phyloP scores from a whole-genome alignment of 2,113 vertebrate genomes.

The Sinosuthora webbiana region DNA sequence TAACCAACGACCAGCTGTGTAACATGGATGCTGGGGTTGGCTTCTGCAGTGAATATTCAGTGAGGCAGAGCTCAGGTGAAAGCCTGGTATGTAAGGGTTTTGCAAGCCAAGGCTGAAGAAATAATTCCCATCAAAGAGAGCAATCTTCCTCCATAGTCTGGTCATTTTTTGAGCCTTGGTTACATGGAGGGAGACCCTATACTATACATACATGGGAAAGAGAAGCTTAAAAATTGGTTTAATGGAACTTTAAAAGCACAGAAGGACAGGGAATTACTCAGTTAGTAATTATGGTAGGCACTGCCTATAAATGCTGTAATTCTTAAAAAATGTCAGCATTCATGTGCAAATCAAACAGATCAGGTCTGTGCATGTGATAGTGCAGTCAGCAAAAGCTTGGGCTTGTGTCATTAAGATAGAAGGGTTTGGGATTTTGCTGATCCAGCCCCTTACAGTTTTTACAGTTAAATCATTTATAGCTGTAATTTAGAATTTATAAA shows the following conservation, averaged over 20 bases:
- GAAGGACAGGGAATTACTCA: not conserved
- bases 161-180: not conserved
- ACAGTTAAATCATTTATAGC: not conserved
- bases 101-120: not conserved
- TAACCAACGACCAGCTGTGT: not conserved
- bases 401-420: not conserved
- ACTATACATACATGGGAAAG: not conserved
- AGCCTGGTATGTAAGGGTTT: not conserved
- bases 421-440: slow-evolving; percentile 18
- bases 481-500: slow-evolving; percentile 2
- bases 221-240: not conserved
- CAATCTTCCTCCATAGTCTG: not conserved
- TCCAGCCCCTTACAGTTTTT: not conserved
- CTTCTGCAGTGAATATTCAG: not conserved
- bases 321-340: slow-evolving; percentile 25
- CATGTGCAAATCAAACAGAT: not conserved
- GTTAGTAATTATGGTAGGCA: not conserved
- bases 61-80: not conserved
- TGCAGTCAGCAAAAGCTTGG: not conserved
- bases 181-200: not conserved
- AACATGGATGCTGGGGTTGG: rapidly evolving
- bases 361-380: not conserved
- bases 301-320: slow-evolving; percentile 3
- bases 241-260: not conserved
- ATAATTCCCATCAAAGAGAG: not conserved